Evolutionary conservation across 2,888 invertebrate genomes (phyloP), one percentile per base, ranked within the genome.

Genomic region (Mantis religiosa): DNA sequence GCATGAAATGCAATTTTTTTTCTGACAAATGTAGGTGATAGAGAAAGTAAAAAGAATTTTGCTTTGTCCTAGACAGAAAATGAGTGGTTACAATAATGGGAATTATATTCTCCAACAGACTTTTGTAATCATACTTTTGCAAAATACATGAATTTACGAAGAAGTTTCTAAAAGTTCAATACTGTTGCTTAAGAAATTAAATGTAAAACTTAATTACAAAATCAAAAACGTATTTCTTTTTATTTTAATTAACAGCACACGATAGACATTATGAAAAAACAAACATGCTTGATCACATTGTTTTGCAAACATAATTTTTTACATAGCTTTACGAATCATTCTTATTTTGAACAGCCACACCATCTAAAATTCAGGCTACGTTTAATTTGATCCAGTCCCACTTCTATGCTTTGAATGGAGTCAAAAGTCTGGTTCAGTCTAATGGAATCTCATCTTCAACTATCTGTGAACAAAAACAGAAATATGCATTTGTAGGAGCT

Each of bases 371-470:
- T 83, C 47, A 41, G 25, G 85, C 87, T 87, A 82, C 27, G 14
- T n/a, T 41, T 34, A 8, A 34, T 87, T 71, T 15, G 6, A 71
- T 71, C 54, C 54, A 71, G 25, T 71, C 54, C 25, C 4, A 20
- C 25, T 20, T 71, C 8, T 20, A 71, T 84, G 28, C 30, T 88
- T 89, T 25, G 82, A 82, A 85, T 27, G 25, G 14, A 54, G 54
- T 71, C 9, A n/a, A 25, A n/a, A 34, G 82, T 28, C 28, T 30
- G 87, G 81, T 87, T 90, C 89, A 91, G 85, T 91, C 91, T 87
- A 92, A 87, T 28, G 92, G 92, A 89, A 92, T 91, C 90, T 91
- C 91, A 84, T 92, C 91, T 90, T 91, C 89, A 84, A 92, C 91
- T 20, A 92, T 91, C 92, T 92, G 90, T 27, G 91, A 91, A 83